A percentile compares a stretch with the other conserved stretches of the same genome.
Conservation (phyloP, 2,797 vertebrate genomes). For the Pseudochirops cupreus region DNA sequence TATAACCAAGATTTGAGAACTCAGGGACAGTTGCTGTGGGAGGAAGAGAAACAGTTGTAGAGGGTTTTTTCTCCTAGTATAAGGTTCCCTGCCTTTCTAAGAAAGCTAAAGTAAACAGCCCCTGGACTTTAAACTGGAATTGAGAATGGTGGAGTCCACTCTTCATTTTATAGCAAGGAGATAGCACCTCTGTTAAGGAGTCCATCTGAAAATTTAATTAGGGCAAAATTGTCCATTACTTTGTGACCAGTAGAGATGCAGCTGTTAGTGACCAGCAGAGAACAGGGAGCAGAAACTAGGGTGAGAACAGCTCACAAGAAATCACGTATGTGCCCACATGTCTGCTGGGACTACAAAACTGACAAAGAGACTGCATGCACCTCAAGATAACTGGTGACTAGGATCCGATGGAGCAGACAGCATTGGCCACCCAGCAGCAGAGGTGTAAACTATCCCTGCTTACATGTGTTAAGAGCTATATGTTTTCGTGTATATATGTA, state of each 20-base stretch:
- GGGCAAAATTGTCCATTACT: background rate
- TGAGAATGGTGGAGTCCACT: background rate
- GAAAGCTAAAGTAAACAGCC: background rate
- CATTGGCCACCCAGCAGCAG: background rate
- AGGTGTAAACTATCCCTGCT: background rate
- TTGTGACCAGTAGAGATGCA: background rate
- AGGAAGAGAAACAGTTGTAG: background rate
- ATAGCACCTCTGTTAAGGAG: background rate
- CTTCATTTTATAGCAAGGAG: background rate
- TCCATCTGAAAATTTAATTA: background rate
- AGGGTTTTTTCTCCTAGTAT: background rate
- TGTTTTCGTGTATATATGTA: background rate
- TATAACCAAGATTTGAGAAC: background rate
- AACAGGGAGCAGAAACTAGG: background rate
- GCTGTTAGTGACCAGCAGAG: background rate
- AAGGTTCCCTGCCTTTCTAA: background rate
- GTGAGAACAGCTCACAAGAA: background rate
- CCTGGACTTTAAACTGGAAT: background rate
- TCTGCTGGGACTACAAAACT: background rate
- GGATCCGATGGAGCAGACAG: too few relatives aligned
- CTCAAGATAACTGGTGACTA: too few relatives aligned
- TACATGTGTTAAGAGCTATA: background rate
- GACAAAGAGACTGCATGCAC: background rate
- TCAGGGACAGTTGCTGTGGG: background rate
- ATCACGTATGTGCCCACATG: background rate